phyloP scores from a whole-genome alignment of 2,113 vertebrate species.

The Chionomys nivalis region DNA sequence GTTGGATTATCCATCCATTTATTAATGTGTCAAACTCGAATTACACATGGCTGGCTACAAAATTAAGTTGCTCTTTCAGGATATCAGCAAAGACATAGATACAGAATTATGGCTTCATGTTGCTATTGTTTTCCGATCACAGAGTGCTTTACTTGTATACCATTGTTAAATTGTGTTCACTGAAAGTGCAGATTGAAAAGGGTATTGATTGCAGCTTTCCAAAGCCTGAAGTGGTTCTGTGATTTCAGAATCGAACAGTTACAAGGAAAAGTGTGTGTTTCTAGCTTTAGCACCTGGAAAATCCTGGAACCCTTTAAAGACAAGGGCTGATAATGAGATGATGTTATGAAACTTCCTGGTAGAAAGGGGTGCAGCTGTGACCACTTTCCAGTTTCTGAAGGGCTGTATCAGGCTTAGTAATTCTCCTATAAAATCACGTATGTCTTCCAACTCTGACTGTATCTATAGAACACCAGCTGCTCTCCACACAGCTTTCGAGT shows the following conservation, averaged over 20 bases:
- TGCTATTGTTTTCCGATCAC: conserved; percentile 75
- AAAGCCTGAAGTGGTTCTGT: conserved; percentile 46
- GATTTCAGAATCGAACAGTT: conserved; percentile 57
- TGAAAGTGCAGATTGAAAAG: conserved; percentile 72
- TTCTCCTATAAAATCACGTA: background rate
- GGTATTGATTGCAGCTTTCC: conserved; percentile 70
- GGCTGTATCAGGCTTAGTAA: background rate
- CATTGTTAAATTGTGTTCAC: conserved; percentile 71
- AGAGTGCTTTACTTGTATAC: conserved; percentile 63
- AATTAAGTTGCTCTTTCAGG: conserved; percentile 71
- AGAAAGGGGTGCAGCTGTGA: background rate
- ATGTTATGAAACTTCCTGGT: conserved; percentile 53
- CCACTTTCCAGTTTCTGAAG: conserved; percentile 10
- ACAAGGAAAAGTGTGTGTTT: conserved; percentile 51
- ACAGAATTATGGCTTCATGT: conserved; percentile 69
- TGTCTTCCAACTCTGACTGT: background rate
- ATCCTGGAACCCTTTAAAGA: conserved; percentile 60
- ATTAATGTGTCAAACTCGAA: conserved; percentile 74
- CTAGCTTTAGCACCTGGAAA: conserved; percentile 36
- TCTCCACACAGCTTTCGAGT: background rate
- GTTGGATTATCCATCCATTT: conserved; percentile 75
- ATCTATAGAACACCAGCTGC: background rate
- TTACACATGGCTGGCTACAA: conserved; percentile 74
- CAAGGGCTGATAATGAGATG: conserved; percentile 57
- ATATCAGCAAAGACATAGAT: conserved; percentile 73